Base-by-base conservation (phyloP, 2,797 vertebrate species). In the Diplodus puntazzo region DNA sequence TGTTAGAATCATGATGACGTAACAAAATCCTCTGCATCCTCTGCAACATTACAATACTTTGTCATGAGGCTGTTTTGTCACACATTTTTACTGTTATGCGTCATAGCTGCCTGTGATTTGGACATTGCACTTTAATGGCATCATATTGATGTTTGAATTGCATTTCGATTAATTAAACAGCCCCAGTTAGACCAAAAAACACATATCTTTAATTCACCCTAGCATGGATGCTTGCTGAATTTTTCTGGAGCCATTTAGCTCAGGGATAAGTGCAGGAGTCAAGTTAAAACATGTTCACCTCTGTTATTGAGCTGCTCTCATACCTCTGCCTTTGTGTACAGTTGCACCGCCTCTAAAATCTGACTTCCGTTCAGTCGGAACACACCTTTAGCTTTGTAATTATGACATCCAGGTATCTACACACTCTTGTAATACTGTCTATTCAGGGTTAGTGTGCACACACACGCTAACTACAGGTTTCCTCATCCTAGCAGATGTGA, bases 391-490 rank as follows among this genome's bases (percentile, higher is more conserved):
- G 1, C n/a, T 27, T 25, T 27, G 18, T 18, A 55, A 11, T 84
- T 63, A 8, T 50, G 70, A 71, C 66, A 84, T 73, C 64, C 14
- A 69, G 49, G 20, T 54, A 52, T 62, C 42, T 10, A 42, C 61
- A 25, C 30, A 27, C 52, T 42, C 8, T 17, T 72, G 62, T 23
- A 71, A 77, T 50, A 0, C 4, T n/a, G 21, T 63, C 21, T 54
- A 48, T 23, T 2, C 11, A 9, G 14, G 21, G 12, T 46, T 16
- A 60, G 42, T 65, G 65, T 65, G 1, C 49, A 57, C 42, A 52
- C 46, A 27, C 34, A 14, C 4, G 25, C 39, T n/a, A 30, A 42
- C 18, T 52, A 13, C 3, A 14, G n/a, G 42, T 80, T 76, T 23
- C 68, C 23, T 77, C 23, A 74, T 62, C 7, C 4, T 14, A 1